These are phyloP conservation scores for Heliconius hortense DNA, from an alignment of 2,888 invertebrate genomes.

Conservation along the genomic window DNA sequence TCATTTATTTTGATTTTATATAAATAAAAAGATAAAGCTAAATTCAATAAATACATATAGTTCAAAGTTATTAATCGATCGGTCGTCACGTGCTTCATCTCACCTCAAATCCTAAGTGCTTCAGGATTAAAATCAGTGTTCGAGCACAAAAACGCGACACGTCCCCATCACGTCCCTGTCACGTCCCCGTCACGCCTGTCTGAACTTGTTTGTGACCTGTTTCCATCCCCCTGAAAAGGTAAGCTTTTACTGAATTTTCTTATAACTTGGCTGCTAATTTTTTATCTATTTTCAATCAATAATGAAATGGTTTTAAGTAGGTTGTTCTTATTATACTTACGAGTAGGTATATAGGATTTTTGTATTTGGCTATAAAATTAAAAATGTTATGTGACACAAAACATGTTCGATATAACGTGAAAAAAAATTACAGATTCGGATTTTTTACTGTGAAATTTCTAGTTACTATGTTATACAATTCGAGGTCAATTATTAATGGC, in stretches of 20 bases:
- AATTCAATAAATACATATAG: conserved; percentile 6
- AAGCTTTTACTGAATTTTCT: conserved; percentile 43
- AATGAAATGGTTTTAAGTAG: neutral
- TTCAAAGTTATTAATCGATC: conserved; percentile 35
- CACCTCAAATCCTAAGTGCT: conserved; percentile 68
- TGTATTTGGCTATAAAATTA: neutral
- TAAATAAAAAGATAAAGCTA: neutral
- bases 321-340: neutral
- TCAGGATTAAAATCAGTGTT: conserved; percentile 64
- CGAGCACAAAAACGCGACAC: conserved; percentile 66
- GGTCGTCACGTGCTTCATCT: conserved; percentile 44
- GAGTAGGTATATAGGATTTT: neutral
- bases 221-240: conserved; percentile 40
- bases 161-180: conserved; percentile 64
- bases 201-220: conserved; percentile 62
- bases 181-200: conserved; percentile 72
- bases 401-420: no score
- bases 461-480: no score
- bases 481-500: no score
- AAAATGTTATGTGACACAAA: neutral
- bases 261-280: conserved; percentile 3
- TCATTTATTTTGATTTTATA: neutral
- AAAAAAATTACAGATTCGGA: no score
- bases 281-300: conserved; percentile 7
- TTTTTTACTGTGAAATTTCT: no score